A percentile compares a stretch with the other conserved stretches of the same genome.
Conservation (phyloP, 2,888 invertebrate species). For the Podotricha telesiphe region DNA sequence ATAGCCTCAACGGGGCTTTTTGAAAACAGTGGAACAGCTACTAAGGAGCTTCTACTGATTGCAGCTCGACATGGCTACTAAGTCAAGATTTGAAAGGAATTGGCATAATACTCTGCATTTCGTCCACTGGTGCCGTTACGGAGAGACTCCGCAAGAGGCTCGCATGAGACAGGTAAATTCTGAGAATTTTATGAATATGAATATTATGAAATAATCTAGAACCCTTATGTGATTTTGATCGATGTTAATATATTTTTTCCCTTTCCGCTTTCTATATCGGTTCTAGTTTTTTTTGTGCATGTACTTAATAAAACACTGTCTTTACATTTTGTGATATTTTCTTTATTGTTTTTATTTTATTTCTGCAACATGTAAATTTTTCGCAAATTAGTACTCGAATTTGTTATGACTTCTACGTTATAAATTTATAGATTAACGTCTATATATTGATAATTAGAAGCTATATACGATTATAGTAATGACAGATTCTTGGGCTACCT, state of each 20-base stretch:
- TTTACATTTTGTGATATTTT: constrained; percentile 48
- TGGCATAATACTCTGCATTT: constrained; percentile 88
- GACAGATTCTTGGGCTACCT: constrained; percentile 48
- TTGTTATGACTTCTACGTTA: constrained; percentile 9
- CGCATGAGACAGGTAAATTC: constrained; percentile 87
- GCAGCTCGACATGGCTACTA: constrained; percentile 83
- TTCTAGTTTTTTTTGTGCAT: constrained; percentile 61
- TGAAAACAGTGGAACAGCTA: constrained; percentile 74
- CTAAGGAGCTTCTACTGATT: constrained; percentile 83
- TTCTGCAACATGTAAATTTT: constrained; percentile 14
- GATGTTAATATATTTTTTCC: constrained; percentile 10
- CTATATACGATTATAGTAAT: constrained; percentile 49
- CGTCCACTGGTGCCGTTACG: constrained; percentile 89
- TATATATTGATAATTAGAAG: constrained; percentile 1
- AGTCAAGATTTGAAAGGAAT: constrained; percentile 84
- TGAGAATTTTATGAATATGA: background rate
- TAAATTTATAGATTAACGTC: constrained; percentile 3
- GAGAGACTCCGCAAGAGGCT: constrained; percentile 86
- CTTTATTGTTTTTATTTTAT: constrained; percentile 28
- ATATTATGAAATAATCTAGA: constrained; percentile 18
- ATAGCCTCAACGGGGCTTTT: constrained; percentile 76
- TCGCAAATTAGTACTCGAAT: constrained; percentile 18
- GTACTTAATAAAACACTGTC: constrained; percentile 58
- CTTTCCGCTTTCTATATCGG: constrained; percentile 49
- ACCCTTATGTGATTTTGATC: constrained; percentile 12